A percentile compares a stretch with the other conserved stretches of the same genome.
phyloP scores from a whole-genome alignment of 2,113 vertebrate genomes.

The Anas platyrhynchos region DNA sequence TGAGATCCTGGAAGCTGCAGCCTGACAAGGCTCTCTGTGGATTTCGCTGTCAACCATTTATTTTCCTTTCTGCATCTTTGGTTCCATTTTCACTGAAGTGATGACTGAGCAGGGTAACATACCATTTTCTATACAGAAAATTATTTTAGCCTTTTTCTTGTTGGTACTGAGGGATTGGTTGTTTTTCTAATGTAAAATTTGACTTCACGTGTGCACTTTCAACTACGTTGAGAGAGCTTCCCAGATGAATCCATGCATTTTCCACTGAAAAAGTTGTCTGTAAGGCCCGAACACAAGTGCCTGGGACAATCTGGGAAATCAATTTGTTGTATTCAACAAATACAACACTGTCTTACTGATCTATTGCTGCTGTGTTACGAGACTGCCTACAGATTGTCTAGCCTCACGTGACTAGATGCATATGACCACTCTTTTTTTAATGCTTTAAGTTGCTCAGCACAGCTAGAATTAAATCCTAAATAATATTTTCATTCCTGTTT shows the following conservation, averaged over 20 bases:
- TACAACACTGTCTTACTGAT: neutral
- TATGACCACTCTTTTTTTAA: neutral
- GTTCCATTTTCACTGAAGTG: neutral
- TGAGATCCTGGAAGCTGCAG: neutral
- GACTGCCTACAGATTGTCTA: neutral
- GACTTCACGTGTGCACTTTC: neutral
- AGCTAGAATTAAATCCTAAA: neutral
- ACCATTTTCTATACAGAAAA: neutral
- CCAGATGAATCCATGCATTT: neutral
- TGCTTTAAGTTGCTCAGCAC: rapidly evolving
- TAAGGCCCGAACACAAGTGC: neutral
- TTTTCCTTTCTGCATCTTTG: neutral
- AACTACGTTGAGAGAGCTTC: neutral
- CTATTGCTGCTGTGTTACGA: neutral
- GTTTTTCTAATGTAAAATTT: neutral
- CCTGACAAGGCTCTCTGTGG: neutral
- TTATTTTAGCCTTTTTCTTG: neutral
- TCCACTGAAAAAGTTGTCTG: neutral
- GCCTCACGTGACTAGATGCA: neutral
- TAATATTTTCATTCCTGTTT: neutral
- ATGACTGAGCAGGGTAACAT: neutral
- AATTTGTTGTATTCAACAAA: neutral
- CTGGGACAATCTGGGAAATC: neutral
- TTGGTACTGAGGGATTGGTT: rapidly evolving
- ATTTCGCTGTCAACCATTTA: neutral